Percentiles rank a stretch among this genome's conserved stretches.
Conservation (phyloP, 92 coral and sea anemone species). For the Phenganax marumi region DNA sequence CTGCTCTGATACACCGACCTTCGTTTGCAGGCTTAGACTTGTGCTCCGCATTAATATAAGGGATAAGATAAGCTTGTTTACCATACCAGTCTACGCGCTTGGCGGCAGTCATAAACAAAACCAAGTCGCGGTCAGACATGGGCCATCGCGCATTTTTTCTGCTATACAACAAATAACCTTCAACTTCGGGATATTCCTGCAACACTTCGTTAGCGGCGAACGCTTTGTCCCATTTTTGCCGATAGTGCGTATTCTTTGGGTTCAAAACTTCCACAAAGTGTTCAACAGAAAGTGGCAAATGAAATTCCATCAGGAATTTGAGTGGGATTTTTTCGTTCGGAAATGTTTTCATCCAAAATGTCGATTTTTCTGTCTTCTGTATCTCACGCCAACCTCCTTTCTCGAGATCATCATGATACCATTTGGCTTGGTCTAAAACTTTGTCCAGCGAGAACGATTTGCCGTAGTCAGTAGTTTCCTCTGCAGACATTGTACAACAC, state of each 20-base stretch:
- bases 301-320: not conserved
- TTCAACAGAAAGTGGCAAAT: not conserved
- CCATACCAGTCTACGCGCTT: constrained; percentile 33
- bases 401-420: constrained; percentile 35
- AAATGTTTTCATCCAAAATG: constrained; percentile 5
- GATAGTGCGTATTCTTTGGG: not conserved
- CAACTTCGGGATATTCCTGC: not conserved
- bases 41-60: constrained; percentile 24
- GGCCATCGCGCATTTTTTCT: constrained; percentile 12
- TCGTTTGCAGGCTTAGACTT: constrained; percentile 31
- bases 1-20: not conserved
- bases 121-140: constrained; percentile 37
- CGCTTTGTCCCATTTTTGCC: not conserved
- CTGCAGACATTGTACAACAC: not conserved
- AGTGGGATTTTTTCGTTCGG: not conserved
- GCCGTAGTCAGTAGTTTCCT: constrained; percentile 9
- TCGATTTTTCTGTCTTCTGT: not conserved
- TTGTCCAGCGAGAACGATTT: constrained; percentile 7
- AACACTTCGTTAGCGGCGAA: not conserved
- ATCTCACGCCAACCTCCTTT: constrained; percentile 47
- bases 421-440: not conserved
- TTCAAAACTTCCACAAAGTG: not conserved
- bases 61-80: constrained; percentile 14
- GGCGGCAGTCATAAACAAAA: constrained; percentile 16
- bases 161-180: not conserved